Percentiles rank a stretch among this genome's conserved stretches.
Evolutionary conservation across 2,113 vertebrate species (phyloP).

Genomic region (Antechinus stuartii): DNA sequence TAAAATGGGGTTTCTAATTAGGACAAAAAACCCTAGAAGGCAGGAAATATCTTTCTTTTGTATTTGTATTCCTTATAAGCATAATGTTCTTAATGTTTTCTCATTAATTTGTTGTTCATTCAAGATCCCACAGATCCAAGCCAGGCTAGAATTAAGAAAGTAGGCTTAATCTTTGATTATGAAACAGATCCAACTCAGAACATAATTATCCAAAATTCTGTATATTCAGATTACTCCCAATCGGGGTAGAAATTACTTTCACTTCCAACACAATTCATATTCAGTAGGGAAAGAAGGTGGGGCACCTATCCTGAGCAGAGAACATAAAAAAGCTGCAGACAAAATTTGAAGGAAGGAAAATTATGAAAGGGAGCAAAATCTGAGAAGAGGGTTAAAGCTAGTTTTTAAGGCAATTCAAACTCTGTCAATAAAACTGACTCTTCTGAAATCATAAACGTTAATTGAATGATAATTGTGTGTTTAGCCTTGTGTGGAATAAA

Average conservation of each 20-base stretch:
- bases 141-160: conserved; percentile 1
- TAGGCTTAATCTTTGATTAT: conserved; percentile 15
- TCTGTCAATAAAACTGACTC: neutral
- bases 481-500: neutral
- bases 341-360: neutral
- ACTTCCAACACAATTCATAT: conserved; percentile 40
- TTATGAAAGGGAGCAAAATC: neutral
- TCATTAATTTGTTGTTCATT: neutral
- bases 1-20: neutral
- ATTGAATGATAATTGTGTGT: neutral
- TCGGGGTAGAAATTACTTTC: conserved; percentile 60
- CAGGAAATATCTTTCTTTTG: neutral
- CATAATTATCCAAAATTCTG: conserved; percentile 42
- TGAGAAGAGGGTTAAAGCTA: neutral
- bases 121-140: neutral
- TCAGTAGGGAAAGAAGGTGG: neutral
- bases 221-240: conserved; percentile 34
- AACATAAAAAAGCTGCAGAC: neutral
- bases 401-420: neutral
- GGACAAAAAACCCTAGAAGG: neutral
- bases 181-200: conserved; percentile 20
- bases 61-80: neutral
- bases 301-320: neutral
- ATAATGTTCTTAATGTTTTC: neutral
- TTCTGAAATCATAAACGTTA: neutral